Evolutionary conservation across 2,888 invertebrate species (phyloP).

Genomic region (Herminia tarsipennalis): DNA sequence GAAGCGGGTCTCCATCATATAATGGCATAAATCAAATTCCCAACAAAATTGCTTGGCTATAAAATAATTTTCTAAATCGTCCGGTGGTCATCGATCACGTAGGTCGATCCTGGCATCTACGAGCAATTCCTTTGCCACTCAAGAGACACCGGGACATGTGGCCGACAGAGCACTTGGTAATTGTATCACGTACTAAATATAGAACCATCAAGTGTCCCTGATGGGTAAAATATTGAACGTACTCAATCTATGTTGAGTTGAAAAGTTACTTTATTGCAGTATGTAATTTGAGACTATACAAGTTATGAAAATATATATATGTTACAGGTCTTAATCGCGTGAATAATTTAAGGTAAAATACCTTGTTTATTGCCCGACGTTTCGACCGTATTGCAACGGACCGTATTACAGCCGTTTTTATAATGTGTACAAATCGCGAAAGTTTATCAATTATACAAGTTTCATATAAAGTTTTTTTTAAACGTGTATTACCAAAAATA

Average conservation of each 20-base stretch:
- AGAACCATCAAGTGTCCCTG: conserved; percentile 43
- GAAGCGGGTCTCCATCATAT: conserved; percentile 7
- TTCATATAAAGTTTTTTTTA: too few relatives aligned
- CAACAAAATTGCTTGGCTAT: conserved; percentile 36
- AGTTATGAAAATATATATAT: too few relatives aligned
- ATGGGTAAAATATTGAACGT: conserved; percentile 17
- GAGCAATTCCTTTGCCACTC: conserved; percentile 49
- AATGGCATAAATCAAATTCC: conserved; percentile 29
- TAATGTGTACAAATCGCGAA: too few relatives aligned
- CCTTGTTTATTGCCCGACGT: too few relatives aligned
- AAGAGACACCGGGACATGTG: conserved; percentile 51
- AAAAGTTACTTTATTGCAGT: conserved; percentile 1
- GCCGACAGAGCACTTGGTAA: conserved; percentile 42
- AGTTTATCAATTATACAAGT: too few relatives aligned
- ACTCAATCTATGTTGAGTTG: conserved; percentile 4
- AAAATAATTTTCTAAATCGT: conserved; percentile 60
- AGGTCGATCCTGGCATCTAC: conserved; percentile 53
- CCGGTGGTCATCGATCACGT: conserved; percentile 56
- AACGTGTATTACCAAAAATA: too few relatives aligned
- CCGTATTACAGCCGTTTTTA: too few relatives aligned
- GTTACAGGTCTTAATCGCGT: too few relatives aligned
- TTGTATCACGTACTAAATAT: conserved; percentile 58
- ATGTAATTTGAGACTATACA: too few relatives aligned
- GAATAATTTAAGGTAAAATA: too few relatives aligned
- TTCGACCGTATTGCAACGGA: too few relatives aligned